Percentiles rank a stretch among this genome's conserved stretches.
Evolutionary conservation across 2,797 vertebrate species (phyloP).

Genomic region (Cirrhinus molitorella): DNA sequence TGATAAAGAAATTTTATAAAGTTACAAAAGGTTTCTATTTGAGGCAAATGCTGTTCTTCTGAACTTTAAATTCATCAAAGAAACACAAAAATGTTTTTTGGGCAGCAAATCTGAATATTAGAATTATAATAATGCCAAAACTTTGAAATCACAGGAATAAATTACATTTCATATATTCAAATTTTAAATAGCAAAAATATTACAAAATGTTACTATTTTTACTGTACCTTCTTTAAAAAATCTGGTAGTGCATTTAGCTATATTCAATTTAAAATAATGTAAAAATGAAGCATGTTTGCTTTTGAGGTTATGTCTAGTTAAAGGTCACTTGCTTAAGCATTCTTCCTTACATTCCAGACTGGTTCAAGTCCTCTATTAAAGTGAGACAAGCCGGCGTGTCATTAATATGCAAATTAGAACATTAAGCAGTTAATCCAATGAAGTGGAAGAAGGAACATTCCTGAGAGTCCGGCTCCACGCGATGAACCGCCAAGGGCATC

Average conservation of each 20-base stretch:
- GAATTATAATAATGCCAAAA: too few species aligned
- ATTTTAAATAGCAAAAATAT: too few species aligned
- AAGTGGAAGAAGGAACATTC: constrained; percentile 45
- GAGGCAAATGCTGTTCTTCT: too few species aligned
- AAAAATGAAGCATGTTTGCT: neutral
- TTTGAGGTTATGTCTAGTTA: constrained; percentile 5
- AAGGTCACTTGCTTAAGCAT: constrained; percentile 15
- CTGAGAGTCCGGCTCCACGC: neutral
- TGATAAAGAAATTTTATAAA: too few species aligned
- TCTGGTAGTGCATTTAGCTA: neutral
- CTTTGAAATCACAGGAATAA: too few species aligned
- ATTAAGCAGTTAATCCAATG: constrained; percentile 53
- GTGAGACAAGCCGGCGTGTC: constrained; percentile 35
- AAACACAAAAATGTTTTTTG: too few species aligned
- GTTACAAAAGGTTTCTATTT: too few species aligned
- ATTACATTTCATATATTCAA: too few species aligned
- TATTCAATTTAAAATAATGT: neutral
- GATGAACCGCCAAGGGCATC: constrained; percentile 11
- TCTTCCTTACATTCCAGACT: neutral
- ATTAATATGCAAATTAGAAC: constrained; percentile 62
- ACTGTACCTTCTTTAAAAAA: too few species aligned
- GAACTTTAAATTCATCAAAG: too few species aligned
- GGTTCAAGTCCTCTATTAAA: constrained; percentile 21
- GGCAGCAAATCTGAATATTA: too few species aligned
- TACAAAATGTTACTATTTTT: too few species aligned